Percentiles rank a stretch among this genome's conserved stretches.
Conservation (phyloP, 2,797 vertebrate genomes). For the Mionectes olivaceus region DNA sequence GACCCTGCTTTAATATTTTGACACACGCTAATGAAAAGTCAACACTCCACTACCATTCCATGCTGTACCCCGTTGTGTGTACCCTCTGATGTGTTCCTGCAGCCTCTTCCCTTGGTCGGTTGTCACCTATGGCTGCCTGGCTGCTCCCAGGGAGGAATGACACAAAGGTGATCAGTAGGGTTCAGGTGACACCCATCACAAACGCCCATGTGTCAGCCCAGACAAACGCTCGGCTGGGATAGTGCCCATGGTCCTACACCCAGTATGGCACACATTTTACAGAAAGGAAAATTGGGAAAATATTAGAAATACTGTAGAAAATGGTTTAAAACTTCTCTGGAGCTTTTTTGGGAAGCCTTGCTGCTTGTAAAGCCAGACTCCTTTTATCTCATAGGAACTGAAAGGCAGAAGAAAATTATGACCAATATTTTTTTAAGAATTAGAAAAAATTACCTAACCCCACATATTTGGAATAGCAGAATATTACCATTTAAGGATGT, state of each 20-base stretch:
- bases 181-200: accelerated
- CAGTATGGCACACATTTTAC: not conserved
- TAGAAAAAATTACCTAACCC: constrained; percentile 6
- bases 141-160: not conserved
- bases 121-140: not conserved
- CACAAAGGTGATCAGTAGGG: accelerated
- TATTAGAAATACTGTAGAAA: not conserved
- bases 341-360: constrained; percentile 22
- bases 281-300: not conserved
- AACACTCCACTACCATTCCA: not conserved
- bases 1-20: not conserved
- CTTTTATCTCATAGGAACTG: constrained; percentile 7
- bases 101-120: not conserved
- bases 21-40: not conserved
- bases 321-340: not conserved
- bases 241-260: not conserved
- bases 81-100: not conserved
- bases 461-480: not conserved
- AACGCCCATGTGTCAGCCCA: accelerated
- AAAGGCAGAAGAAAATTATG: constrained; percentile 28
- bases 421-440: constrained; percentile 40
- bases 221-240: not conserved
- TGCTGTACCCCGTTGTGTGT: not conserved
- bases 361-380: not conserved
- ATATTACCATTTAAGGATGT: not conserved